Evolutionary conservation across 2,797 vertebrate genomes (phyloP).

Genomic region (Phataginus tetradactyla): DNA sequence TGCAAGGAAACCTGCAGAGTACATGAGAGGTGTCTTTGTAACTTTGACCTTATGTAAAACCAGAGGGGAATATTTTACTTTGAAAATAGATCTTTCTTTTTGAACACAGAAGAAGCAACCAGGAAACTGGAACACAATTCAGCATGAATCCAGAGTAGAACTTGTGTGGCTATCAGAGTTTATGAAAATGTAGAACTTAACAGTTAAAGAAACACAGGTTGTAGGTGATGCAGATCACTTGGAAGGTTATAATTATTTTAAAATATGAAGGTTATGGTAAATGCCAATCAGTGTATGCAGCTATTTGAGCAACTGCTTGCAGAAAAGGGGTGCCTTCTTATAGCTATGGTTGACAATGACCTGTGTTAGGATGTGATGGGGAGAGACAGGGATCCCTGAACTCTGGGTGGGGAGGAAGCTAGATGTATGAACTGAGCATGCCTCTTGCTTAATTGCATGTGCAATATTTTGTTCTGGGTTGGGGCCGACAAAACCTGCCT

Average conservation of each 20-base stretch:
- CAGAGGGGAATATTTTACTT: conserved; percentile 22
- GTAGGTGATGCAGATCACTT: conserved; percentile 38
- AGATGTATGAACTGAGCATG: neutral
- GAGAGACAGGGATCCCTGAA: conserved; percentile 14
- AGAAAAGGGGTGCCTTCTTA: neutral
- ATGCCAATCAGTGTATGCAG: neutral
- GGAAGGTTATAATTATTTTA: conserved; percentile 16
- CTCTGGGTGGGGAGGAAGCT: neutral
- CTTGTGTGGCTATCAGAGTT: conserved; percentile 24
- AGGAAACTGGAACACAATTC: conserved; percentile 27
- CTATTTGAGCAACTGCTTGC: neutral
- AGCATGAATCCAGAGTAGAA: neutral
- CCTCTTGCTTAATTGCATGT: conserved; percentile 15
- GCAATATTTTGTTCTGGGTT: conserved; percentile 27
- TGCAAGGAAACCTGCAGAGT: conserved; percentile 42
- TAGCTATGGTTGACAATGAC: neutral
- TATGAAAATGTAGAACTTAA: conserved; percentile 21
- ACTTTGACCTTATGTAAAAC: conserved; percentile 38
- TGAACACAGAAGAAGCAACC: neutral
- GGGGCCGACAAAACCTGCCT: neutral
- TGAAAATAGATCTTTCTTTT: conserved; percentile 55
- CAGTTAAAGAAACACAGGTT: conserved; percentile 18
- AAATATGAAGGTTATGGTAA: conserved; percentile 25
- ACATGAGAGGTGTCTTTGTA: conserved; percentile 37
- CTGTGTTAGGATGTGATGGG: neutral